Conservation (phyloP, 53 echinoderm and acorn worm genomes). For the Mesocentrotus franciscanus region DNA sequence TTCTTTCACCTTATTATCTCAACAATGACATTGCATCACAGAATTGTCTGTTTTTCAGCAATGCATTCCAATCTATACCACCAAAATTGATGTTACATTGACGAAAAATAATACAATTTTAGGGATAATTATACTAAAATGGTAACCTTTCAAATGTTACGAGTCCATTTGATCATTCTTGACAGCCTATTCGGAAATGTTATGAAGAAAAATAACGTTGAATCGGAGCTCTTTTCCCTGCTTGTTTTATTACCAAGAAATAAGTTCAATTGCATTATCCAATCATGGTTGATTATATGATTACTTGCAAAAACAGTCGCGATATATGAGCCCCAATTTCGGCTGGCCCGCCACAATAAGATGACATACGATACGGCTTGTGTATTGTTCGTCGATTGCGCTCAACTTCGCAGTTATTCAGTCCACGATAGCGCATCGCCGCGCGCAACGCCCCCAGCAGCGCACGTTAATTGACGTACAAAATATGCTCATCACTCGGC, state of each 20-base stretch:
- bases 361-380: slow-evolving; percentile 1
- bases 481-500: slow-evolving; percentile 60
- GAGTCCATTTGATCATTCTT: neutral
- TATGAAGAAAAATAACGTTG: slow-evolving; percentile 35
- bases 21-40: neutral
- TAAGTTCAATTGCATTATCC: slow-evolving; percentile 65
- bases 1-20: neutral
- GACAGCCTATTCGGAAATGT: neutral
- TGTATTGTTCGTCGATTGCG: slow-evolving; percentile 10
- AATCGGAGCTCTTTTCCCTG: neutral
- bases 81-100: neutral
- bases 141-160: neutral
- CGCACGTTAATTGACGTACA: slow-evolving; percentile 63
- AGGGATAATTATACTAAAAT: neutral
- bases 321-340: slow-evolving; percentile 58
- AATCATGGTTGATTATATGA: slow-evolving; percentile 48
- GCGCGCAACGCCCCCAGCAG: slow-evolving; percentile 52
- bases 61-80: too few relatives aligned
- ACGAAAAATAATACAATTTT: neutral
- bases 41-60: too few relatives aligned
- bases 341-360: slow-evolving; percentile 31
- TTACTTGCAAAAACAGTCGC: slow-evolving; percentile 61
- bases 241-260: neutral
- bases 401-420: slow-evolving; percentile 47
- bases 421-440: slow-evolving; percentile 39